Percentiles rank a stretch among this genome's conserved stretches.
Conservation (phyloP, 2,888 invertebrate species). For the Lochmaea capreae region DNA sequence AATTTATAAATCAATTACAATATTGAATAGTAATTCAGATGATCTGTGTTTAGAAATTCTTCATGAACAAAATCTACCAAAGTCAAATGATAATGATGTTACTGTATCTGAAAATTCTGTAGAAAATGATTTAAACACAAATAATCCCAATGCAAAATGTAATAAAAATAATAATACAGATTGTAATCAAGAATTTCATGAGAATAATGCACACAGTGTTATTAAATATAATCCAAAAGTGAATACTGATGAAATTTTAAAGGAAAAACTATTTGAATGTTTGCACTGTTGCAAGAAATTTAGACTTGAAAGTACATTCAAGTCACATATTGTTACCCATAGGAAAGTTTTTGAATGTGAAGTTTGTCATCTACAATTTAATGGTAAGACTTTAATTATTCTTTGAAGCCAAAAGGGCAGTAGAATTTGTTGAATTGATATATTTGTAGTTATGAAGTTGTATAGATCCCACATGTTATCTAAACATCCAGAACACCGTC, state of each 20-base stretch:
- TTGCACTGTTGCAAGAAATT: constrained; percentile 56
- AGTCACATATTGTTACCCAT: constrained; percentile 58
- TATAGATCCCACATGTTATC: constrained; percentile 54
- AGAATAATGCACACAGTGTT: constrained; percentile 17
- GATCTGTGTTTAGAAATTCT: constrained; percentile 20
- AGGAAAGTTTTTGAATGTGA: constrained; percentile 56
- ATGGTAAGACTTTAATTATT: constrained; percentile 51
- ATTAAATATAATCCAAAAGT: constrained; percentile 30
- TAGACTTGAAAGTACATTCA: constrained; percentile 53
- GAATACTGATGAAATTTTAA: constrained; percentile 1
- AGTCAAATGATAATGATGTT: background rate
- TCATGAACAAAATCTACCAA: constrained; percentile 7
- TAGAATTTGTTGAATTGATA: constrained; percentile 7
- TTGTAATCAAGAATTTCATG: constrained; percentile 3
- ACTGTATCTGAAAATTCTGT: background rate
- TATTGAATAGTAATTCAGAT: constrained; percentile 25
- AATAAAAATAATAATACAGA: background rate
- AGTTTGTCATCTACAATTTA: constrained; percentile 59
- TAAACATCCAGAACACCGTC: constrained; percentile 57
- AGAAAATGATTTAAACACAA: constrained; percentile 5
- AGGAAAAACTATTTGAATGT: constrained; percentile 42
- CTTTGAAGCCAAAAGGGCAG: background rate
- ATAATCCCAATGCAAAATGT: constrained; percentile 16
- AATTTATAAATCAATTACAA: constrained; percentile 44
- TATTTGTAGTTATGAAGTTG: constrained; percentile 56